These are phyloP conservation scores for Acronicta alni DNA, from an alignment of 2,888 invertebrate species.

Conservation along the genomic window DNA sequence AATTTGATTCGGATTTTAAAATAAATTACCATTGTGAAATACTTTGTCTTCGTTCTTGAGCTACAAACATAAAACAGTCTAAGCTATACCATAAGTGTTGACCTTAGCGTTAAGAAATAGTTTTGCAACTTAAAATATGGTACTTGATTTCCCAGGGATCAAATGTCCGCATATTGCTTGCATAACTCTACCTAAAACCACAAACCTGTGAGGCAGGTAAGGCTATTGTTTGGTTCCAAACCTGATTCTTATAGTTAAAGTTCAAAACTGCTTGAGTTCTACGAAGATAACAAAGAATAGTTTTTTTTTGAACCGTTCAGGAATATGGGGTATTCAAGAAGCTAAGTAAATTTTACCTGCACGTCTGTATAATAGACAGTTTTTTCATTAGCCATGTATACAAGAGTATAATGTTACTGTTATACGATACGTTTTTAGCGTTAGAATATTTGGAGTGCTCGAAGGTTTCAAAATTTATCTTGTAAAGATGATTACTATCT, in stretches of 20 bases:
- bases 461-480: constrained; percentile 19
- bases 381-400: constrained; percentile 61
- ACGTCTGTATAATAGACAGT: constrained; percentile 72
- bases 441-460: constrained; percentile 28
- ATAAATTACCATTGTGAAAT: constrained; percentile 38
- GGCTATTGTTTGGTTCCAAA: constrained; percentile 2
- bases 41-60: background rate
- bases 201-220: constrained; percentile 26
- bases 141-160: constrained; percentile 33
- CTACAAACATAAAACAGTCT: constrained; percentile 9
- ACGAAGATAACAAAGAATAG: constrained; percentile 60
- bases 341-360: constrained; percentile 81
- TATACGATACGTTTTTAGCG: constrained; percentile 68
- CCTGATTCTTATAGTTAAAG: constrained; percentile 14
- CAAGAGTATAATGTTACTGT: constrained; percentile 68
- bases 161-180: constrained; percentile 40
- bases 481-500: constrained; percentile 24
- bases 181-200: constrained; percentile 44
- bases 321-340: constrained; percentile 66
- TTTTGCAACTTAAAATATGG: constrained; percentile 29
- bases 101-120: constrained; percentile 14
- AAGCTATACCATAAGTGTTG: background rate
- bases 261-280: constrained; percentile 25
- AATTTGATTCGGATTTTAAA: constrained; percentile 53
- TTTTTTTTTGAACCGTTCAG: constrained; percentile 65